phyloP scores from a whole-genome alignment of 2,113 vertebrate genomes.

The Plotosus lineatus region DNA sequence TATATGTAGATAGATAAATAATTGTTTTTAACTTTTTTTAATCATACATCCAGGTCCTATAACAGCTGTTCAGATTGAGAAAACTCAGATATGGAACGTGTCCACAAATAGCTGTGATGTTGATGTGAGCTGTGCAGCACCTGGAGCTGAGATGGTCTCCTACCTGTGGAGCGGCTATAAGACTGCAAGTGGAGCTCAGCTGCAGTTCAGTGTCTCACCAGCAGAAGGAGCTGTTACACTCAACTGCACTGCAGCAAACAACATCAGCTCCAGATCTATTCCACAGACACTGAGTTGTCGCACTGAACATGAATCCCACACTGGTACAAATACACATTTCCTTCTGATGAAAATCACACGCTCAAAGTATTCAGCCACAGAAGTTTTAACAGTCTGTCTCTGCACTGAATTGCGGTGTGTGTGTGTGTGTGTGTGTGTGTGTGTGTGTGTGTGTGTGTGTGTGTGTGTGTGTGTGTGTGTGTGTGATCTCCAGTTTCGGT shows the following conservation, averaged over 20 bases:
- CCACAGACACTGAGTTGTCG: background rate
- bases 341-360: too few relatives aligned
- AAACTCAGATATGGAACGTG: too few relatives aligned
- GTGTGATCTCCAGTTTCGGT: background rate
- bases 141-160: background rate
- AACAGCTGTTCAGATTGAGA: conserved; percentile 4
- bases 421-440: background rate
- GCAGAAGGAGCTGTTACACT: too few relatives aligned
- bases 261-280: too few relatives aligned
- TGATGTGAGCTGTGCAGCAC: conserved; percentile 37
- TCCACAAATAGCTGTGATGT: conserved; percentile 14
- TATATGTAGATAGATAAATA: too few relatives aligned
- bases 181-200: background rate
- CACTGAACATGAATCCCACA: background rate
- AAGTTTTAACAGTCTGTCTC: background rate
- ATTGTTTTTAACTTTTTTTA: too few relatives aligned
- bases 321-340: background rate
- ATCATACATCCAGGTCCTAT: background rate
- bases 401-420: background rate
- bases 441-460: background rate
- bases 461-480: background rate
- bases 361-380: background rate
- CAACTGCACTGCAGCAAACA: background rate
- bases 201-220: too few relatives aligned
- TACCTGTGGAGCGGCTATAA: conserved; percentile 52